phyloP scores from a whole-genome alignment of 2,113 vertebrate species.

The Terrapene triunguis region DNA sequence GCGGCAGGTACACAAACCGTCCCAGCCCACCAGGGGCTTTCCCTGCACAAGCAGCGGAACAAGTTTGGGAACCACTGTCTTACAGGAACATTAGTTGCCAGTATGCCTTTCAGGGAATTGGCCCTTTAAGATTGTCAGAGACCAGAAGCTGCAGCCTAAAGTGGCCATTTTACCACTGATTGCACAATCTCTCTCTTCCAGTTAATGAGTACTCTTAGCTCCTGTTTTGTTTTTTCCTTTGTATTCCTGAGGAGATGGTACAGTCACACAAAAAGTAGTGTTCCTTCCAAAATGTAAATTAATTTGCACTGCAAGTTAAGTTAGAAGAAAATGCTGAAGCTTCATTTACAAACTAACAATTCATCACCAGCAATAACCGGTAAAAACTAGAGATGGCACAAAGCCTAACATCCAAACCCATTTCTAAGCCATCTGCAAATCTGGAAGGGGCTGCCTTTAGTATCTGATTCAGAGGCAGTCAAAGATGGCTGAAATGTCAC shows the following conservation, averaged over 20 bases:
- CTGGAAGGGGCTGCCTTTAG: background rate
- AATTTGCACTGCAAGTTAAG: background rate
- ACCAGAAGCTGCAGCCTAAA: background rate
- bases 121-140: background rate
- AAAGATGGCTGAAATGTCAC: no score
- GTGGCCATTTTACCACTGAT: background rate
- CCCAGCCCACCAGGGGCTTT: no score
- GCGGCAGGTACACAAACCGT: no score
- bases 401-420: background rate
- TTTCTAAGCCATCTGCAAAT: background rate
- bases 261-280: no score
- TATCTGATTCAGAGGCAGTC: no score
- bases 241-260: background rate
- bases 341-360: background rate
- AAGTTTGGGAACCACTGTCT: background rate
- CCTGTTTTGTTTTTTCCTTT: background rate
- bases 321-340: background rate
- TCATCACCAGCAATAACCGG: background rate
- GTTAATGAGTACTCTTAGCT: background rate
- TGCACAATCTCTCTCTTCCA: background rate
- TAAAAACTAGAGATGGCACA: background rate
- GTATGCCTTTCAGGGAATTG: background rate
- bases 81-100: background rate
- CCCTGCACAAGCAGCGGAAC: no score
- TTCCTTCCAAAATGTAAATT: background rate